These are phyloP conservation scores for Heteromyza rotundicornis DNA, from an alignment of 2,888 invertebrate genomes.

Conservation along the genomic window DNA sequence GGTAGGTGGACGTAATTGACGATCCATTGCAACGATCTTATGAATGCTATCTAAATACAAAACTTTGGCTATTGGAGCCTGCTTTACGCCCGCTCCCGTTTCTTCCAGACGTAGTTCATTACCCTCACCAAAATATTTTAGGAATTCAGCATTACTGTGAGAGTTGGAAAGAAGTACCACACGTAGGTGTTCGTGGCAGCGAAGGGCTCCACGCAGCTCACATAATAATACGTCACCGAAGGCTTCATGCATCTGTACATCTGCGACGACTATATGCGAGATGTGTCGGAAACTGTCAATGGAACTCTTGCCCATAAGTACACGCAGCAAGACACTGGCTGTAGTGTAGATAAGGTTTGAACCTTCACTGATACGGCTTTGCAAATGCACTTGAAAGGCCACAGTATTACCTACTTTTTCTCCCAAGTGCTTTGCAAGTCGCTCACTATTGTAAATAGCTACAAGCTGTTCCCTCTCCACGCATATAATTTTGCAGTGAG, in stretches of 20 bases:
- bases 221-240: conserved; percentile 88
- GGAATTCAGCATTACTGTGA: conserved; percentile 29
- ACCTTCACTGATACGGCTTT: conserved; percentile 42
- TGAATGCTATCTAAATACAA: conserved; percentile 35
- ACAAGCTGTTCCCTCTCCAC: conserved; percentile 89
- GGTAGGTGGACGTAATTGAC: conserved; percentile 14
- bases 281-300: conserved; percentile 43
- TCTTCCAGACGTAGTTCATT: conserved; percentile 29
- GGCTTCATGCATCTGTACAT: conserved; percentile 90
- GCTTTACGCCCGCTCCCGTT: too few species aligned
- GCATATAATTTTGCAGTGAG: conserved; percentile 83
- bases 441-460: conserved; percentile 85
- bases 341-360: conserved; percentile 48
- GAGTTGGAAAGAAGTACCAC: conserved; percentile 88
- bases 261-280: conserved; percentile 88
- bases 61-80: conserved; percentile 15
- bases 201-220: conserved; percentile 76
- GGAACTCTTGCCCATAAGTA: conserved; percentile 79
- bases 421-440: conserved; percentile 74
- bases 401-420: conserved; percentile 74
- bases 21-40: conserved; percentile 20
- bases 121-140: conserved; percentile 40
- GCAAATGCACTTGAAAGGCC: conserved; percentile 67
- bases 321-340: conserved; percentile 67
- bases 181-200: conserved; percentile 73